Percentiles rank a stretch among this genome's conserved stretches.
Conservation (phyloP, 2,888 invertebrate genomes). For the Boloria euphrosyne region DNA sequence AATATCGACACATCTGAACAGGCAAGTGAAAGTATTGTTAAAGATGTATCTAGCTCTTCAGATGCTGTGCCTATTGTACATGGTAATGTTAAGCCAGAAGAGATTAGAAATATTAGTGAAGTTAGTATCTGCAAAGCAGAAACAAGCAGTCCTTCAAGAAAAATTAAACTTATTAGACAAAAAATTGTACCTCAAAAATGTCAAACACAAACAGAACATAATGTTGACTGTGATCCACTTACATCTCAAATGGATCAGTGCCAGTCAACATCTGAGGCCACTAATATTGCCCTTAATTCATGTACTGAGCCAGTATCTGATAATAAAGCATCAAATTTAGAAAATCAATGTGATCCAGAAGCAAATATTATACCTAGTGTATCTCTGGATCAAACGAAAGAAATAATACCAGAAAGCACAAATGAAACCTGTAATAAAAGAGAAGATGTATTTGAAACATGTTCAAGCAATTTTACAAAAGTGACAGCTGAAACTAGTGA, state of each 20-base stretch:
- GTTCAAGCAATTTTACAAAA: slow-evolving; percentile 3
- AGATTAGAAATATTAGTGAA: slow-evolving; percentile 75
- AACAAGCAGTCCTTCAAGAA: slow-evolving; percentile 70
- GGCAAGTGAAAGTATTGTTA: slow-evolving; percentile 59
- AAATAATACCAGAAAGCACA: slow-evolving; percentile 21
- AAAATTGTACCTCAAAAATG: slow-evolving; percentile 57
- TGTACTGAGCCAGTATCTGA: slow-evolving; percentile 43
- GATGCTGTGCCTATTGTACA: slow-evolving; percentile 67
- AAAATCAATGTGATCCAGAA: slow-evolving; percentile 18
- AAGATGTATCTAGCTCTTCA: slow-evolving; percentile 78
- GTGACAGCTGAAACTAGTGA: slow-evolving; percentile 12
- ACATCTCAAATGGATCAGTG: slow-evolving; percentile 56
- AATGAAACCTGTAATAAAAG: slow-evolving; percentile 16
- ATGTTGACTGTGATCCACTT: slow-evolving; percentile 43
- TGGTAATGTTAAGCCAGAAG: slow-evolving; percentile 69
- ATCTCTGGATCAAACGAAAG: slow-evolving; percentile 9
- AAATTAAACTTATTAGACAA: slow-evolving; percentile 76
- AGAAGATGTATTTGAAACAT: slow-evolving; percentile 17
- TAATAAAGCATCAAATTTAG: slow-evolving; percentile 17
- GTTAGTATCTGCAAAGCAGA: slow-evolving; percentile 79
- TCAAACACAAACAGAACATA: slow-evolving; percentile 49
- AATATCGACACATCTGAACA: slow-evolving; percentile 54
- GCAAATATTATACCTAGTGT: slow-evolving; percentile 19
- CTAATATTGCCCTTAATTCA: slow-evolving; percentile 47
- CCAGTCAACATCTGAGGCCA: slow-evolving; percentile 64